A percentile compares a stretch with the other conserved stretches of the same genome.
Evolutionary conservation across 2,888 invertebrate genomes (phyloP).

Genomic region (Sminthurinus aureus): DNA sequence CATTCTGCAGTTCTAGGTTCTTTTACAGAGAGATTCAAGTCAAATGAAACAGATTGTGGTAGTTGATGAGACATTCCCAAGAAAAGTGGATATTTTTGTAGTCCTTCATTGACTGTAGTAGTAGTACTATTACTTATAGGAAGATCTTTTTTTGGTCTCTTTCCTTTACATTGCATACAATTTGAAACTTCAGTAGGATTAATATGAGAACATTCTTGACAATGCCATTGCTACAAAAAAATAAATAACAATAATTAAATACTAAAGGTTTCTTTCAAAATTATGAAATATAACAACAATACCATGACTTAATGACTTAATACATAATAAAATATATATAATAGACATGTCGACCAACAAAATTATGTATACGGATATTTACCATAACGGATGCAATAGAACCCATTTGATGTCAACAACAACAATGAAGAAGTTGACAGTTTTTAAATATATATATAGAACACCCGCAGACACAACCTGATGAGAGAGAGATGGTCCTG

Average conservation of each 20-base stretch:
- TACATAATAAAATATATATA: too few species aligned
- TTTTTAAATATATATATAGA: neutral
- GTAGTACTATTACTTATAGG: neutral
- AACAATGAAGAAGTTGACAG: neutral
- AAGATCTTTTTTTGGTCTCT: slow-evolving; percentile 44
- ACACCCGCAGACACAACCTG: neutral
- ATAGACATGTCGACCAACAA: too few species aligned
- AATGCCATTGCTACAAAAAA: too few species aligned
- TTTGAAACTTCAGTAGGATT: slow-evolving; percentile 85
- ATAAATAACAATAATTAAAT: too few species aligned
- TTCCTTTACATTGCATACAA: slow-evolving; percentile 80
- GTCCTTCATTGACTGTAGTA: slow-evolving; percentile 6
- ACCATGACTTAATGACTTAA: too few species aligned
- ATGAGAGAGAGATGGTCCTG: neutral
- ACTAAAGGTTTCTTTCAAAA: too few species aligned
- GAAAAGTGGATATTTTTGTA: neutral
- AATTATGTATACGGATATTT: too few species aligned
- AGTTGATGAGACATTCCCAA: slow-evolving; percentile 13
- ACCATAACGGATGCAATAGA: slow-evolving; percentile 88
- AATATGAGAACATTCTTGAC: slow-evolving; percentile 81
- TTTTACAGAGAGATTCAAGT: slow-evolving; percentile 42
- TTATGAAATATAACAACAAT: too few species aligned
- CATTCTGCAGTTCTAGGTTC: slow-evolving; percentile 59
- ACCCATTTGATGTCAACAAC: slow-evolving; percentile 77
- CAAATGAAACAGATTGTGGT: slow-evolving; percentile 52